Base-by-base conservation (phyloP, 2,797 vertebrate species). In the Parambassis ranga region DNA sequence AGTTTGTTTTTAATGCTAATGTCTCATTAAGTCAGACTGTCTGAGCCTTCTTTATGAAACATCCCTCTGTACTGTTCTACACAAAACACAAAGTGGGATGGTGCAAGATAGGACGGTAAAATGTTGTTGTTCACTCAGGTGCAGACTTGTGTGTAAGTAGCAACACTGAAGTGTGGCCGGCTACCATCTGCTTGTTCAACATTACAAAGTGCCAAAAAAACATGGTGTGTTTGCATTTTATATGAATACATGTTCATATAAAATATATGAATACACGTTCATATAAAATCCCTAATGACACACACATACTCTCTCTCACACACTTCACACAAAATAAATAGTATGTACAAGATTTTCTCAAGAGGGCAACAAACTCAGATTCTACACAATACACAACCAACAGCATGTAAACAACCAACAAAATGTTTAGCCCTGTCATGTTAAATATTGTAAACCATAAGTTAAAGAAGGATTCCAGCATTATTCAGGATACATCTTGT, bases 301-400 rank as follows among this genome's bases (percentile, higher is more conserved):
- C 30, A n/a, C 41, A 26, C 43, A 14, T 26, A 18, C 58, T 32
- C 41, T 35, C 16, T 6, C 43, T 22, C 47, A 11, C 35, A 51
- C 24, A 42, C 3, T 44, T 20, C 41, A 62, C 58, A 37, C 7
- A 32, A 84, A 86, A 85, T 87, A 87, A 89, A 87, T 83, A 86
- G 24, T 74, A 69, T 74, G 24, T 75, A 74, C 61, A 84, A 51
- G 39, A 42, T 10, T 48, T 30, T 44, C 33, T 55, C 10, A 36
- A 31, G 28, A 37, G 32, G 50, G 42, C 28, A 55, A 38, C 26
- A 61, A 65, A 71, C 32, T 8, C 18, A 56, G 26, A 47, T 16
- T 69, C 20, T 36, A 56, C 23, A 65, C 37, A 41, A 38, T 38
- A 27, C 28, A 66, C 27, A 51, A 49, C n/a, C 5, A 55, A 65